Conservation (phyloP, 2,113 vertebrate species). For the Pelobates fuscus region DNA sequence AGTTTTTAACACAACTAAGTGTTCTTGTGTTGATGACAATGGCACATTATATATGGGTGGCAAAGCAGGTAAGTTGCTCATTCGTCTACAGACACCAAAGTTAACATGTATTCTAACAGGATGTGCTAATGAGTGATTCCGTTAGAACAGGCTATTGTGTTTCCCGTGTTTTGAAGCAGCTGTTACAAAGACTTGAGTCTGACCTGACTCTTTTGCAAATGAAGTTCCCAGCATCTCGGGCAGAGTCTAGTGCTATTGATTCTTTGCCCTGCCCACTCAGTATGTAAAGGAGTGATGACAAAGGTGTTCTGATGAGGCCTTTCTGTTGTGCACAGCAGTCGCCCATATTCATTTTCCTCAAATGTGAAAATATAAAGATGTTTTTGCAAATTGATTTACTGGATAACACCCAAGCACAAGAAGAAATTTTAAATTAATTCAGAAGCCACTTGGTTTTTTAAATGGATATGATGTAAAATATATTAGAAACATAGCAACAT, state of each 20-base stretch:
- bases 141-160: conserved; percentile 40
- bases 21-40: conserved; percentile 51
- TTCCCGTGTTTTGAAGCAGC: conserved; percentile 29
- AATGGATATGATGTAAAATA: too few relatives aligned
- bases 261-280: conserved; percentile 22
- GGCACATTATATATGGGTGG: conserved; percentile 50
- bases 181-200: conserved; percentile 37
- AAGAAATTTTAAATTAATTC: too few relatives aligned
- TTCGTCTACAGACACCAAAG: conserved; percentile 38
- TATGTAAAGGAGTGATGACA: conserved; percentile 15
- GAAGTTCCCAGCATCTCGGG: conserved; percentile 41
- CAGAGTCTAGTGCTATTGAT: conserved; percentile 23
- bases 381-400: too few relatives aligned
- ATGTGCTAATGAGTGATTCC: conserved; percentile 42
- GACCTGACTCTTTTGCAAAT: conserved; percentile 51
- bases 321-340: background rate
- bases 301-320: conserved; percentile 2
- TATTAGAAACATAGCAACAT: too few relatives aligned
- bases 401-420: too few relatives aligned
- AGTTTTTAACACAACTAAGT: conserved; percentile 17
- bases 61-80: conserved; percentile 34
- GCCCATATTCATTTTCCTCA: background rate
- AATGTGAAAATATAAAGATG: background rate
- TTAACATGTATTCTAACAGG: conserved; percentile 52
- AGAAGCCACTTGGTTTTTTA: too few relatives aligned